Evolutionary conservation across 1,140 invertebrate genomes (phyloP).

Genomic region (Venturia canescens): DNA sequence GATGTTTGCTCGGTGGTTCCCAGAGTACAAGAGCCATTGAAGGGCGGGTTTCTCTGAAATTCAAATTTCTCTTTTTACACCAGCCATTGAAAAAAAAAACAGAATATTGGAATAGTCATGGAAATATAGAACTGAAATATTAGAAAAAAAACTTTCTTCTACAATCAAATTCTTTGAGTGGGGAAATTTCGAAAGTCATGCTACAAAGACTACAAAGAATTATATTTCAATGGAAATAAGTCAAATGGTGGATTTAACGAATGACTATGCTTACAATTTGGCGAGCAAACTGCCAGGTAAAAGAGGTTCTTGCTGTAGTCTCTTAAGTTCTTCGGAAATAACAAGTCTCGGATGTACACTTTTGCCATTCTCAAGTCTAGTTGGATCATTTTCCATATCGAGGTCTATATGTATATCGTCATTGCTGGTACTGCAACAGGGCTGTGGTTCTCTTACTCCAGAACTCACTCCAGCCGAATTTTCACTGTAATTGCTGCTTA

Average conservation of each 20-base stretch:
- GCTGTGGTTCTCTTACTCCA: conserved; percentile 39
- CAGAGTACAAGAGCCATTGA: conserved; percentile 87
- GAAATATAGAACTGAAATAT: too few species aligned
- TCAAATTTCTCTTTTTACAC: conserved; percentile 21
- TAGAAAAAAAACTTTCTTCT: too few species aligned
- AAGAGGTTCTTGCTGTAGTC: conserved; percentile 79
- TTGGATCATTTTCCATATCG: conserved; percentile 59
- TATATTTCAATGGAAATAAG: too few species aligned
- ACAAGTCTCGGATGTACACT: conserved; percentile 74
- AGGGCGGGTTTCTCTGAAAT: conserved; percentile 79
- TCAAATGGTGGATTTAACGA: not conserved
- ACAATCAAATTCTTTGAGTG: not conserved
- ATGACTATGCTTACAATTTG: conserved; percentile 76
- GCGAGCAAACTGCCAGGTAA: conserved; percentile 79
- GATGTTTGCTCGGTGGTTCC: conserved; percentile 82
- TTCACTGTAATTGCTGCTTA: conserved; percentile 74
- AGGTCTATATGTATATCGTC: conserved; percentile 33
- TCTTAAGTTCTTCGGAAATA: conserved; percentile 84
- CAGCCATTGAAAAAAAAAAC: too few species aligned
- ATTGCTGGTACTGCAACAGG: conserved; percentile 29
- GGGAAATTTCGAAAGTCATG: not conserved
- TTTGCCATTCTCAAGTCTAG: conserved; percentile 52
- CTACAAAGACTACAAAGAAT: conserved; percentile 47
- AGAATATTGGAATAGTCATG: not conserved
- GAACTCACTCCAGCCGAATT: conserved; percentile 62